These are phyloP conservation scores for Selene dorsalis DNA, from an alignment of 2,797 vertebrate species.

Conservation along the genomic window DNA sequence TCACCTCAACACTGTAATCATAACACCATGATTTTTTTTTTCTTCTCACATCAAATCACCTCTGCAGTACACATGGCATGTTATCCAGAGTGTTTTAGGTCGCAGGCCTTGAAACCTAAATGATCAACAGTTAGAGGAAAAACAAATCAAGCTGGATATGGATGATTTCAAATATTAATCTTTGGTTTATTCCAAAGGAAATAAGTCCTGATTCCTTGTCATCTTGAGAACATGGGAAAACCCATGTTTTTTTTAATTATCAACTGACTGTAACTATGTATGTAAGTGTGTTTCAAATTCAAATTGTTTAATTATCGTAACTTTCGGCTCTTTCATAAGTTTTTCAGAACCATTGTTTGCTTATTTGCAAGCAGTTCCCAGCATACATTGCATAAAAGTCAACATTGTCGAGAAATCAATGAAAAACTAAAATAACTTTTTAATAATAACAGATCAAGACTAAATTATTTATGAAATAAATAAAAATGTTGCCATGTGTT, in stretches of 20 bases:
- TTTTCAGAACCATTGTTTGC: background rate
- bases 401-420: background rate
- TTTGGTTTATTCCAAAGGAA: background rate
- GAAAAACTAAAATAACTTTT: background rate
- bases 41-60: constrained; percentile 4
- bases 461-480: too few relatives aligned
- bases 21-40: background rate
- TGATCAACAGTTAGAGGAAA: too few relatives aligned
- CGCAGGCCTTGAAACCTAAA: background rate
- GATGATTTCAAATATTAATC: background rate
- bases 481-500: background rate
- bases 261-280: background rate
- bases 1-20: constrained; percentile 18
- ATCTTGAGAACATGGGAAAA: background rate
- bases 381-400: background rate
- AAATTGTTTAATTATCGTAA: background rate
- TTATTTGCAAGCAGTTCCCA: background rate
- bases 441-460: too few relatives aligned
- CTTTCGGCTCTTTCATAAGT: background rate
- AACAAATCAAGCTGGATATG: too few relatives aligned
- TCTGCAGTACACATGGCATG: too few relatives aligned
- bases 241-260: background rate
- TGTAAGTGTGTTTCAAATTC: background rate
- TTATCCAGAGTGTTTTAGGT: background rate
- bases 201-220: background rate